Percentiles rank a stretch among this genome's conserved stretches.
phyloP scores from a whole-genome alignment of 2,888 invertebrate genomes.

The Diloba caeruleocephala region DNA sequence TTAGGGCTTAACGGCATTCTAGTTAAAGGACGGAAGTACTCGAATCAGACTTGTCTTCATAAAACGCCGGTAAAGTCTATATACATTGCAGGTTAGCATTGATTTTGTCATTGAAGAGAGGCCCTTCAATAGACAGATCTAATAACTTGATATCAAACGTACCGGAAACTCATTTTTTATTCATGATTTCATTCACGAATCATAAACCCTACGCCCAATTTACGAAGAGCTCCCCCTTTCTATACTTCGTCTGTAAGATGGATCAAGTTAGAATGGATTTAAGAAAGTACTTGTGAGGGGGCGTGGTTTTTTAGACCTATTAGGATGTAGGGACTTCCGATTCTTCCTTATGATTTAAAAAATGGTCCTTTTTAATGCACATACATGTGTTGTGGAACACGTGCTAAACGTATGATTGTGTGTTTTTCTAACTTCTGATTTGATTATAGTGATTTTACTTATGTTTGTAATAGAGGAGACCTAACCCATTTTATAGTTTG shows the following conservation, averaged over 20 bases:
- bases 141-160: constrained; percentile 50
- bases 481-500: constrained; percentile 3
- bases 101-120: constrained; percentile 18
- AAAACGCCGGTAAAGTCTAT: background rate
- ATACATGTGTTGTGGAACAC: constrained; percentile 65
- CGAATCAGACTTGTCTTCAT: background rate
- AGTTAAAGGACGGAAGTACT: background rate
- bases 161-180: constrained; percentile 49
- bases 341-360: constrained; percentile 65
- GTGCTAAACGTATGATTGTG: constrained; percentile 60
- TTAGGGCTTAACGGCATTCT: too few relatives aligned
- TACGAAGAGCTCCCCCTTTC: constrained; percentile 15
- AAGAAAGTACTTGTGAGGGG: constrained; percentile 28
- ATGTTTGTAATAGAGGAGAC: constrained; percentile 46
- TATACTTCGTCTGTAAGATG: background rate
- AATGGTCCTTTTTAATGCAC: constrained; percentile 59
- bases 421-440: constrained; percentile 57
- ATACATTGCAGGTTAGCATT: constrained; percentile 22
- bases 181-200: constrained; percentile 47
- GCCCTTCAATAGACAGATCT: constrained; percentile 40
- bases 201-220: constrained; percentile 9
- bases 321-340: constrained; percentile 61
- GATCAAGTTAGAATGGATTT: constrained; percentile 33
- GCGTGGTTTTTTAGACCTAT: constrained; percentile 40
- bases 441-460: constrained; percentile 49